Evolutionary conservation across 37 sponge, comb jelly and placozoan genomes (phyloP).

Genomic region (Aphrocallistes beatrix): DNA sequence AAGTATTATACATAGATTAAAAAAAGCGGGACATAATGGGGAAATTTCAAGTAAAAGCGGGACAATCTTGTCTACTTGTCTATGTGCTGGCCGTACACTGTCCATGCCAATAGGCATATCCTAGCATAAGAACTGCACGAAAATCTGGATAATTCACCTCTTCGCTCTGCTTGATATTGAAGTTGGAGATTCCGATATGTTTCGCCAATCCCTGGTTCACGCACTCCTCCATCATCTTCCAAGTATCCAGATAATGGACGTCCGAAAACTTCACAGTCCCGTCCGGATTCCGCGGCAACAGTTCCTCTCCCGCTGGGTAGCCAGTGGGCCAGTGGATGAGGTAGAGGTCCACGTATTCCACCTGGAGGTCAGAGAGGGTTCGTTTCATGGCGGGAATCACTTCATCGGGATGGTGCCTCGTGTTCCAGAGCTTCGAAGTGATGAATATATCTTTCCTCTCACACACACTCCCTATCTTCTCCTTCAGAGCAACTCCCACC

Average conservation of each 20-base stretch:
- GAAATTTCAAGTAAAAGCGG: too few relatives aligned
- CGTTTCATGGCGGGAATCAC: conserved; percentile 52
- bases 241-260: conserved; percentile 42
- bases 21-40: too few relatives aligned
- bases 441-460: conserved; percentile 66
- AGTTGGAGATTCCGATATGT: conserved; percentile 87
- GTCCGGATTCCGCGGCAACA: conserved; percentile 57
- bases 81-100: too few relatives aligned
- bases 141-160: conserved; percentile 42
- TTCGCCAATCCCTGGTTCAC: conserved; percentile 68
- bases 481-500: conserved; percentile 54
- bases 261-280: conserved; percentile 40
- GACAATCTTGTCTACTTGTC: too few relatives aligned
- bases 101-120: too few relatives aligned
- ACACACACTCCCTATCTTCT: conserved; percentile 24
- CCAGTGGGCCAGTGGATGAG: conserved; percentile 80
- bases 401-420: conserved; percentile 49
- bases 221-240: conserved; percentile 75
- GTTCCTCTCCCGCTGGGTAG: conserved; percentile 38
- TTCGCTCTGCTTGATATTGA: conserved; percentile 72
- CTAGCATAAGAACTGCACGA: too few relatives aligned
- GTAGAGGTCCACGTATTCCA: conserved; percentile 83
- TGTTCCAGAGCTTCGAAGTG: conserved; percentile 88
- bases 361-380: conserved; percentile 56
- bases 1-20: too few relatives aligned